Evolutionary conservation across 1,140 invertebrate species (phyloP).

Genomic region (Anoplophora glabripennis): DNA sequence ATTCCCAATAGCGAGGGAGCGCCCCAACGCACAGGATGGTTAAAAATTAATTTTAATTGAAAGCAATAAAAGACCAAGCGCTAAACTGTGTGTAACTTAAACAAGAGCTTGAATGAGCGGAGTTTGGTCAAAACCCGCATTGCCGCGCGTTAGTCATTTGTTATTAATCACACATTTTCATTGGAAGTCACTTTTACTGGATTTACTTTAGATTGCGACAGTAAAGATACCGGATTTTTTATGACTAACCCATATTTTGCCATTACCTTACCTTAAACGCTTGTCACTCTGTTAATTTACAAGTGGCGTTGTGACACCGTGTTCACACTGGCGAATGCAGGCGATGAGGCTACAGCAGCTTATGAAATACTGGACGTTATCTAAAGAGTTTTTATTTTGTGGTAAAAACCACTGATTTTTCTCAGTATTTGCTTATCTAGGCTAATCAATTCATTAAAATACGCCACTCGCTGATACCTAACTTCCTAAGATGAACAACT

Average conservation of each 20-base stretch:
- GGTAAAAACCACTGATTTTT: too few relatives aligned
- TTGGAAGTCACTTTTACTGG: conserved; percentile 13
- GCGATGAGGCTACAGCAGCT: too few relatives aligned
- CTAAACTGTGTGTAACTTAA: conserved; percentile 17
- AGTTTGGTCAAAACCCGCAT: conserved; percentile 17
- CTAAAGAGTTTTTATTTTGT: too few relatives aligned
- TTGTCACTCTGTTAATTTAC: neutral
- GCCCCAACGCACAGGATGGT: conserved; percentile 41
- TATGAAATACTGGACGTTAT: too few relatives aligned
- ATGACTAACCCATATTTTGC: neutral
- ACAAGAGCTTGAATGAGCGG: conserved; percentile 21
- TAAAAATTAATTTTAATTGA: conserved; percentile 46
- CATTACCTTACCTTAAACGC: conserved; percentile 4
- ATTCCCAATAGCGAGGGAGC: conserved; percentile 20
- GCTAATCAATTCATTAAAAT: too few relatives aligned
- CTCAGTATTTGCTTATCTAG: too few relatives aligned
- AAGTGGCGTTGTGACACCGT: too few relatives aligned
- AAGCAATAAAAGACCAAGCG: conserved; percentile 28
- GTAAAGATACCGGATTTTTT: neutral
- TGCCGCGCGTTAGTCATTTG: conserved; percentile 20
- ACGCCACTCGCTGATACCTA: too few relatives aligned
- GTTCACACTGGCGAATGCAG: too few relatives aligned
- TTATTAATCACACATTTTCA: conserved; percentile 23
- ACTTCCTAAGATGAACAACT: too few relatives aligned
- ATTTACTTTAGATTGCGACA: conserved; percentile 6